phyloP scores from a whole-genome alignment of 2,113 vertebrate species.

The Campylomormyrus numenius region DNA sequence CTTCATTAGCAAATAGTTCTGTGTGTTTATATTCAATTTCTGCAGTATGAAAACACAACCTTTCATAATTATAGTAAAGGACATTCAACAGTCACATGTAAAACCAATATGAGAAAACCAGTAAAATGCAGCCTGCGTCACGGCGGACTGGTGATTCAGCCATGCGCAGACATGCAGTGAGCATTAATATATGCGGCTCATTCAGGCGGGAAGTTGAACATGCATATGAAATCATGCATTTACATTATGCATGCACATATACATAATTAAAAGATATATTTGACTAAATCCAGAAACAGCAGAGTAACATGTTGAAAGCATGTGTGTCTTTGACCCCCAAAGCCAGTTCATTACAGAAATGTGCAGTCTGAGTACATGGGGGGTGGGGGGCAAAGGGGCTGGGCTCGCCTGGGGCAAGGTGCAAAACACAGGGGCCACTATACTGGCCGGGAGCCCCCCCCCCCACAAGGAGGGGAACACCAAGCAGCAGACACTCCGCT shows the following conservation, averaged over 20 bases:
- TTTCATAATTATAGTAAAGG: background rate
- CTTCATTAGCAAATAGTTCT: background rate
- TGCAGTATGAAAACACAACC: background rate
- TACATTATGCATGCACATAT: background rate
- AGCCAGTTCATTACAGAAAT: slow-evolving; percentile 26
- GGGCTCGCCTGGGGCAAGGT: slow-evolving; percentile 33
- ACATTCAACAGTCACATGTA: background rate
- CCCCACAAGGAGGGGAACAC: background rate
- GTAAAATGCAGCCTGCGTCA: background rate
- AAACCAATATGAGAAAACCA: background rate
- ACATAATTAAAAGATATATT: background rate
- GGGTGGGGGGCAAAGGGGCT: slow-evolving; percentile 25
- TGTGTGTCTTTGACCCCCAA: slow-evolving; percentile 33
- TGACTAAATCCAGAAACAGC: background rate
- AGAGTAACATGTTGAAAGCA: slow-evolving; percentile 25
- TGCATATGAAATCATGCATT: background rate
- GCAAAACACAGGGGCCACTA: slow-evolving; percentile 32
- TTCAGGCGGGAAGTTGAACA: background rate
- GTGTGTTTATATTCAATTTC: background rate
- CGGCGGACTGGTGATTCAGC: background rate
- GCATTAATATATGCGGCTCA: background rate
- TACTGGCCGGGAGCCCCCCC: slow-evolving; percentile 25
- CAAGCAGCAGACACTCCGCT: background rate
- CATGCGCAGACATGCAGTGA: background rate
- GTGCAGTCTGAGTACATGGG: slow-evolving; percentile 28